These are phyloP conservation scores for Colossoma macropomum DNA, from an alignment of 2,113 vertebrate genomes.

Conservation along the genomic window DNA sequence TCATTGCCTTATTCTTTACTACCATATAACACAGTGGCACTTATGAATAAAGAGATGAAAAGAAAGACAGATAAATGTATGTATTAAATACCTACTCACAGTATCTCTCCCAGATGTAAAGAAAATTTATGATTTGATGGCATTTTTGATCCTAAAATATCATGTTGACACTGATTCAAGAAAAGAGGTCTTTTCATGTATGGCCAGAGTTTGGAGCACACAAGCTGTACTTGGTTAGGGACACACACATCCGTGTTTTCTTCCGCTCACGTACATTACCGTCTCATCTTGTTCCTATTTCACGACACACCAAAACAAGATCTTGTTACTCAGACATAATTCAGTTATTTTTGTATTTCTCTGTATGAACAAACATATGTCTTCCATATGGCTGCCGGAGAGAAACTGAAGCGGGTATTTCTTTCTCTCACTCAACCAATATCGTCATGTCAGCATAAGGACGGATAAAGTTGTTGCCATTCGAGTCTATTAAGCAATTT, in stretches of 20 bases:
- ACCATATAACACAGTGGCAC: background rate
- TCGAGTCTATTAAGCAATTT: background rate
- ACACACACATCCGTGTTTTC: slow-evolving; percentile 62
- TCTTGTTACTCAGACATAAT: slow-evolving; percentile 70
- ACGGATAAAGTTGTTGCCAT: too few relatives aligned
- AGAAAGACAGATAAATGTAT: background rate
- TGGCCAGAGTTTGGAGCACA: slow-evolving; percentile 46
- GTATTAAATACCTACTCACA: background rate
- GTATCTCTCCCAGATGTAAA: background rate
- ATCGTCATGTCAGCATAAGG: background rate
- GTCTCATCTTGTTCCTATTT: slow-evolving; percentile 72
- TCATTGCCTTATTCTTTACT: background rate
- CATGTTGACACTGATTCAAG: background rate
- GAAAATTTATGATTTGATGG: background rate
- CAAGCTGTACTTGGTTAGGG: slow-evolving; percentile 67
- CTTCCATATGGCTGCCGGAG: slow-evolving; percentile 66
- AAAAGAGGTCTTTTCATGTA: slow-evolving; percentile 54
- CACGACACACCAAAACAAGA: slow-evolving; percentile 65
- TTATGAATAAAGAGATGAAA: background rate
- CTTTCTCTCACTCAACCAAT: background rate
- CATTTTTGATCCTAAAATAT: background rate
- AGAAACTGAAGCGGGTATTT: slow-evolving; percentile 23
- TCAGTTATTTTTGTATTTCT: slow-evolving; percentile 67
- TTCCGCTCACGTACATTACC: slow-evolving; percentile 58
- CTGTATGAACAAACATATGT: slow-evolving; percentile 66